phyloP scores from a whole-genome alignment of 2,888 invertebrate genomes.

The Lobophora halterata region DNA sequence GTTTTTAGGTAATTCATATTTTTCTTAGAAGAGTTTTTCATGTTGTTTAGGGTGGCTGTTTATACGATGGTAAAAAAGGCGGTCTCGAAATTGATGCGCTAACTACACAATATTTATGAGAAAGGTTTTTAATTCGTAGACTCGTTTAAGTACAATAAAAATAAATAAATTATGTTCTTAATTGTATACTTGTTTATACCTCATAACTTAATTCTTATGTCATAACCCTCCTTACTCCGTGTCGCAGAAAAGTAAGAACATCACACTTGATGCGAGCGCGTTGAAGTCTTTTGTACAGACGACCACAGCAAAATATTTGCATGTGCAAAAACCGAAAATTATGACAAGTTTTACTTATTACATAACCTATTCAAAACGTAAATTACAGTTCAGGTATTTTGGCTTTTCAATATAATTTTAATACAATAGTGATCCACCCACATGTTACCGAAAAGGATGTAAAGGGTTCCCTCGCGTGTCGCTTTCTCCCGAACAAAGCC shows the following conservation, averaged over 20 bases:
- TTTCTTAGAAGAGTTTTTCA: slow-evolving; percentile 10
- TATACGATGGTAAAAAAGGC: slow-evolving; percentile 1
- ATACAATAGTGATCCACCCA: slow-evolving; percentile 39
- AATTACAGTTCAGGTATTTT: slow-evolving; percentile 34
- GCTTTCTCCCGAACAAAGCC: slow-evolving; percentile 57
- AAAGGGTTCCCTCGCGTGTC: slow-evolving; percentile 50
- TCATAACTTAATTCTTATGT: too few species aligned
- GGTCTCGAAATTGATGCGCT: not conserved
- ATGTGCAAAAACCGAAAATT: too few species aligned
- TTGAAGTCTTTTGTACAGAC: slow-evolving; percentile 24
- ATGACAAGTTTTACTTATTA: too few species aligned
- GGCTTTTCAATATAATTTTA: slow-evolving; percentile 38
- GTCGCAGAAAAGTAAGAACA: not conserved
- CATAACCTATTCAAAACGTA: slow-evolving; percentile 13
- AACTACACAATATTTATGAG: too few species aligned
- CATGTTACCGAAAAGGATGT: slow-evolving; percentile 48
- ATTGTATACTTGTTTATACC: too few species aligned
- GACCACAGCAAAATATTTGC: not conserved
- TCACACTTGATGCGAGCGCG: slow-evolving; percentile 9
- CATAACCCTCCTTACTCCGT: too few species aligned
- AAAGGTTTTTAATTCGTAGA: too few species aligned
- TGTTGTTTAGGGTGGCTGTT: slow-evolving; percentile 9
- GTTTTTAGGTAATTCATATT: slow-evolving; percentile 14
- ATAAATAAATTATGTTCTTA: too few species aligned
- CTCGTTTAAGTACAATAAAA: too few species aligned